A percentile compares a stretch with the other conserved stretches of the same genome.
Evolutionary conservation across 53 echinoderm and acorn worm genomes (phyloP).

Genomic region (Paracentrotus lividus): DNA sequence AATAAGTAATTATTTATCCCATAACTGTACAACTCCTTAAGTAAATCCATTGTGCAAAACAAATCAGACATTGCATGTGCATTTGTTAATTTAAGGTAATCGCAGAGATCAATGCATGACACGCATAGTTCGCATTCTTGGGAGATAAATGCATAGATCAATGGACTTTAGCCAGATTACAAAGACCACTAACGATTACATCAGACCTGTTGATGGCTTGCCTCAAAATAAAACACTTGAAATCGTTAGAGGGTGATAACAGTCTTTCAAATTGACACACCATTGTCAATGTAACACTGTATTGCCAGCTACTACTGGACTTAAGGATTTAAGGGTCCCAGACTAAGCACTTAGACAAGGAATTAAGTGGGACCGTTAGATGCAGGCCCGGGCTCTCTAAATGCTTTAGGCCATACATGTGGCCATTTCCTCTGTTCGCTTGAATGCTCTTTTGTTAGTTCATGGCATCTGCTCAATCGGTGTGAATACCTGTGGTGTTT

Average conservation of each 20-base stretch:
- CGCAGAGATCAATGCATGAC: conserved; percentile 43
- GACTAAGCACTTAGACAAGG: background rate
- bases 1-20: conserved; percentile 5
- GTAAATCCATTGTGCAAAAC: conserved; percentile 47
- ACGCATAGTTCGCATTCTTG: conserved; percentile 41
- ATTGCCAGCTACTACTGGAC: conserved; percentile 3
- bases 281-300: background rate
- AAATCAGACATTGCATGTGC: conserved; percentile 20
- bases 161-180: conserved; percentile 43
- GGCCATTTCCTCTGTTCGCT: background rate
- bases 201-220: background rate
- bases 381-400: background rate
- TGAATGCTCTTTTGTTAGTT: background rate
- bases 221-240: conserved; percentile 47
- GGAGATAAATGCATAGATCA: conserved; percentile 44
- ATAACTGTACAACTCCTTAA: background rate
- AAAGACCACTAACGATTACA: conserved; percentile 26
- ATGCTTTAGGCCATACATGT: conserved; percentile 16
- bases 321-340: background rate
- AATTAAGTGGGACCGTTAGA: conserved; percentile 37
- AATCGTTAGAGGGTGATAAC: background rate
- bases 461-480: background rate
- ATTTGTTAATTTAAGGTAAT: conserved; percentile 19
- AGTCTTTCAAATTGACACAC: conserved; percentile 26
- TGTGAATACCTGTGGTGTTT: conserved; percentile 3